Evolutionary conservation across 2,888 invertebrate species (phyloP), one percentile per base, ranked within the genome.

Genomic region (Pristionchus exspectatus): DNA sequence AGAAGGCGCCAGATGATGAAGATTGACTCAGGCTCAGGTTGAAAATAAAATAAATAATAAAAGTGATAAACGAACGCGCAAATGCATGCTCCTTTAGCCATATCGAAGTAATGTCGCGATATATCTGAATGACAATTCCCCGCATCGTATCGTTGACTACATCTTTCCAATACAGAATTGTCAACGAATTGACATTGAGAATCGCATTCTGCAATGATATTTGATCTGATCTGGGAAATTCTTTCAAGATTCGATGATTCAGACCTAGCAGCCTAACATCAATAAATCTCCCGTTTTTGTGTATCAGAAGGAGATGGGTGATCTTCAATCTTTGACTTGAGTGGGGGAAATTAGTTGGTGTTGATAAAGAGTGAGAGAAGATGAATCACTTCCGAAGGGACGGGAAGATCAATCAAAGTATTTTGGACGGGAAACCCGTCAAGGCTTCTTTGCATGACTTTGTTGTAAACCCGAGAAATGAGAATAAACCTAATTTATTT

Each of bases 91-190:
- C 92, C 92, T 83, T 91, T 91, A 38, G 89, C 87, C 85, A 91
- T 90, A 59, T 93, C 93, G 90, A 93, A 93, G 81, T 91, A 93
- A 92, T 92, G 92, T 83, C 93, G 90, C 81, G 93, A 93, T 81
- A 93, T 92, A 90, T 93, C 93, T 16, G 92, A 91, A 72, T 92
- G 90, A 87, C 93, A 93, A 72, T 89, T 88, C 0, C 93, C 93
- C 10, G 93, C 92, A 77, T 93, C 93, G 89, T 93, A 92, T 24
- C 92, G 92, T 83, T 92, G 93, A 84, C 92, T 92, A 85, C 93
- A 93, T 74, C 93, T 90, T 54, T 93, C 91, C 9, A 90, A 85
- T 77, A 91, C 90, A 18, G 92, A 89, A 10, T 91, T 90, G 30
- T 91, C 91, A 21, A 88, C 87, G 81, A 90, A 93, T 74, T 89